These are phyloP conservation scores for Acanthurus lineatus DNA, from an alignment of 2,797 vertebrate species.

Conservation along the genomic window DNA sequence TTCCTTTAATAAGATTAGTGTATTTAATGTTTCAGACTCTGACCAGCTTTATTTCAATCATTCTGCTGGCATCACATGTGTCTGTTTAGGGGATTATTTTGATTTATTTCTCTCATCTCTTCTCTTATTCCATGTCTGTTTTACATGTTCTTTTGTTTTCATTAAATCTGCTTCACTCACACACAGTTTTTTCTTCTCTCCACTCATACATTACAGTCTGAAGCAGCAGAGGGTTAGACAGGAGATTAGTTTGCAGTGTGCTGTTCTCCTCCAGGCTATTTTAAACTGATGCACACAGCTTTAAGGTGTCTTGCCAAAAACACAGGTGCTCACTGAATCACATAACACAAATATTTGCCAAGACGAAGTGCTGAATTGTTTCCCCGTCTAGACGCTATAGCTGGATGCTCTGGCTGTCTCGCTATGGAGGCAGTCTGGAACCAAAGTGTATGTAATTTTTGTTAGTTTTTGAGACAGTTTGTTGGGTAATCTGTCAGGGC, in stretches of 20 bases:
- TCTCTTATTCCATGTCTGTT: background rate
- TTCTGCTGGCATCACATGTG: too few relatives aligned
- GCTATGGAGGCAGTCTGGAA: slow-evolving; percentile 1
- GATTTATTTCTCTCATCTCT: too few relatives aligned
- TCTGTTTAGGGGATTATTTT: too few relatives aligned
- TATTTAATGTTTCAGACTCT: too few relatives aligned
- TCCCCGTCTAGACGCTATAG: background rate
- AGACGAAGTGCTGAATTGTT: background rate
- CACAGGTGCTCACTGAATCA: slow-evolving; percentile 20
- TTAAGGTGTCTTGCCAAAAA: slow-evolving; percentile 26
- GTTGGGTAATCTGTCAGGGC: background rate
- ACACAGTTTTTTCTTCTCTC: background rate
- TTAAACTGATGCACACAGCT: slow-evolving; percentile 34
- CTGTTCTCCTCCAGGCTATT: slow-evolving; percentile 31
- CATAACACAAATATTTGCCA: slow-evolving; percentile 2
- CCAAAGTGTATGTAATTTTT: background rate
- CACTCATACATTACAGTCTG: background rate
- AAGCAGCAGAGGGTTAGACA: background rate
- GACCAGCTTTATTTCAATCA: too few relatives aligned
- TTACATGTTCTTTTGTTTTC: too few relatives aligned
- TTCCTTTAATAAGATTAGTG: background rate
- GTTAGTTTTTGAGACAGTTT: background rate
- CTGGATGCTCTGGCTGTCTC: background rate
- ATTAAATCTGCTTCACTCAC: too few relatives aligned
- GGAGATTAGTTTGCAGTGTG: slow-evolving; percentile 31